Base-by-base conservation (phyloP, 2,888 invertebrate genomes). In the Tetropium fuscum region DNA sequence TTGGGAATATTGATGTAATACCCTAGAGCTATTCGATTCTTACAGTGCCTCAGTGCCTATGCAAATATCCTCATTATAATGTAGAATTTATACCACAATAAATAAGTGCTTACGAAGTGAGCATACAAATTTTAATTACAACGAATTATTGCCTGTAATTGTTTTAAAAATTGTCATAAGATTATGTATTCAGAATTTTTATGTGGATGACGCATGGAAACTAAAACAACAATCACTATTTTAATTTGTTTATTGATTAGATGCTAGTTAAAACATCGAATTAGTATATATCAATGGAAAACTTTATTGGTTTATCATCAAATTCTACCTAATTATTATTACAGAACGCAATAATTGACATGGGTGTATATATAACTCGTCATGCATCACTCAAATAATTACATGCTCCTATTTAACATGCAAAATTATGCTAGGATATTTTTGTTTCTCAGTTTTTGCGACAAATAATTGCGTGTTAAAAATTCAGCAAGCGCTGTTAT, bases 351-450 rank as follows among this genome's bases (percentile, higher is more conserved):
- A 25, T 56, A 43, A 56, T 43, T 48, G 32, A n/a, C 40, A 25
- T 56, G 41, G 56, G 49, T 18, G 49, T 30, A 47, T 38, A n/a
- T n/a, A n/a, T n/a, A n/a, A n/a, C n/a, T n/a, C n/a, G 32, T 57
- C 56, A 57, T 57, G 49, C 49, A 49, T 57, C 49, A 49, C 44
- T 49, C 34, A 49, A 57, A 49, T 36, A 36, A 25, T 49, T 43
- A 49, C 18, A n/a, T n/a, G n/a, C n/a, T n/a, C n/a, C n/a, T n/a
- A n/a, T 44, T 27, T 13, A 13, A 56, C 34, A 56, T 48, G 49
- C 56, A 57, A 49, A 57, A 49, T 48, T 41, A 11, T 56, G 47
- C 48, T 20, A 32, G 48, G 27, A 47, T 11, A 36, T 36, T 32
- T 44, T 44, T 32, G 19, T 30, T 44, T 25, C 13, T 15, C 18